Evolutionary conservation across 2,797 vertebrate genomes (phyloP).

Genomic region (Rachycentron canadum): DNA sequence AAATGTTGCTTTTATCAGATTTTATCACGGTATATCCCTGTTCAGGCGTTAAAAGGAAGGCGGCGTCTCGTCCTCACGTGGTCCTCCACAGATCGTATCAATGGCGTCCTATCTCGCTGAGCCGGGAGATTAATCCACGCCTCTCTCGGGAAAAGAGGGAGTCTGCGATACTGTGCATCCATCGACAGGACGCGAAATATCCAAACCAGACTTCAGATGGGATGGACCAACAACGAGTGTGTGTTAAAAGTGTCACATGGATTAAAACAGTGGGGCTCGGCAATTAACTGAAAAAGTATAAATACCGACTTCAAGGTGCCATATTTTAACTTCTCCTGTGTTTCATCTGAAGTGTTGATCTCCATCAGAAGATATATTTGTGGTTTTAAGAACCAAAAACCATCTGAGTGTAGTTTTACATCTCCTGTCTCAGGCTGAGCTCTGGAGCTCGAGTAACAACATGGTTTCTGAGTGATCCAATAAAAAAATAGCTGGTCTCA

Average conservation of each 20-base stretch:
- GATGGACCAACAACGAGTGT: neutral
- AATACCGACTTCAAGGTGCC: no score
- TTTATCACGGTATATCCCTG: constrained; percentile 47
- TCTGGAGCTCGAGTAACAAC: no score
- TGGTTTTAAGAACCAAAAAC: no score
- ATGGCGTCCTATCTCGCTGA: constrained; percentile 8
- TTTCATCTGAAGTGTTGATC: no score
- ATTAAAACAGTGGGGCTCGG: no score
- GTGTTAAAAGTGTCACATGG: rapidly evolving
- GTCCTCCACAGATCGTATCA: constrained; percentile 52
- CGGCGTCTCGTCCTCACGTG: constrained; percentile 37
- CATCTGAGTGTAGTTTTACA: no score
- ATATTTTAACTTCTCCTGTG: no score
- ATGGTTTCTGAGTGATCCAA: no score
- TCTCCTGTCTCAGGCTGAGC: no score
- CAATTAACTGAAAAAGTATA: no score
- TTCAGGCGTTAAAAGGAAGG: constrained; percentile 43
- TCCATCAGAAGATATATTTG: no score
- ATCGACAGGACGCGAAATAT: constrained; percentile 23
- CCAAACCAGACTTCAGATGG: neutral
- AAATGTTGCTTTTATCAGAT: constrained; percentile 37
- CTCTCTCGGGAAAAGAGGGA: constrained; percentile 23
- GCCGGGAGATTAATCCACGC: constrained; percentile 26
- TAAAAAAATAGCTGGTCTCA: no score
- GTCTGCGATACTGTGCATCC: constrained; percentile 3